Evolutionary conservation across 2,113 vertebrate genomes (phyloP), one percentile per base, ranked within the genome.

Genomic region (Corvus cornix): DNA sequence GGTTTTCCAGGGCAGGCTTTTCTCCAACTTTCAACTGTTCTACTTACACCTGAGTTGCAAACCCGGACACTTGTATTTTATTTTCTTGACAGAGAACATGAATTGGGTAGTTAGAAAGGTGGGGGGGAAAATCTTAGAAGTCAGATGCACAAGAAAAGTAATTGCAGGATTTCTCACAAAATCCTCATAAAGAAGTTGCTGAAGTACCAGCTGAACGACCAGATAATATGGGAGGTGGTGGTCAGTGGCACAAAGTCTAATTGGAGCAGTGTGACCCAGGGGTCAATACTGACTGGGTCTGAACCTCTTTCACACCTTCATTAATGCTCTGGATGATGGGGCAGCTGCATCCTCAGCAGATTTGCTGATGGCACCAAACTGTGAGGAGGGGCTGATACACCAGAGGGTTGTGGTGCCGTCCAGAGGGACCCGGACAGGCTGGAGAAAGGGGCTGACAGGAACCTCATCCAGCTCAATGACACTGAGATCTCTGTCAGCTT

Each of bases 331-430:
- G 37, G 37, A 37, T 37, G 37, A 37, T 37, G 37, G 37, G 7
- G 5, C 13, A 66, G 33, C 26, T 16, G 56, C 16, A 62, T 6
- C 11, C 6, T 10, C 41, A 39, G 63, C 33, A 70, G 16, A 11
- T 76, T 7, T 72, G 28, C 30, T 14, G 62, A 33, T 19, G 20
- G 43, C 46, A 39, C 12, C 10, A 16, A 62, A 63, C 12, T 26
- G 27, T 3, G 8, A 77, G 27, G 17, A 31, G 37, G 2, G 3
- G 2, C 30, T 17, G 21, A n/a, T 39, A 24, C 7, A 48, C 26
- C 56, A 62, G 11, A 48, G 2, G 1, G 7, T 28, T 0, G 0
- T 26, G 12, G 31, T 63, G 49, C 27, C 7, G 4, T 70, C 24
- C 52, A 69, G 26, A 28, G 8, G 15, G 9, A 75, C 13, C 10